Conservation (phyloP, 92 coral and sea anemone genomes). For the Zoanthus sansibaricus region DNA sequence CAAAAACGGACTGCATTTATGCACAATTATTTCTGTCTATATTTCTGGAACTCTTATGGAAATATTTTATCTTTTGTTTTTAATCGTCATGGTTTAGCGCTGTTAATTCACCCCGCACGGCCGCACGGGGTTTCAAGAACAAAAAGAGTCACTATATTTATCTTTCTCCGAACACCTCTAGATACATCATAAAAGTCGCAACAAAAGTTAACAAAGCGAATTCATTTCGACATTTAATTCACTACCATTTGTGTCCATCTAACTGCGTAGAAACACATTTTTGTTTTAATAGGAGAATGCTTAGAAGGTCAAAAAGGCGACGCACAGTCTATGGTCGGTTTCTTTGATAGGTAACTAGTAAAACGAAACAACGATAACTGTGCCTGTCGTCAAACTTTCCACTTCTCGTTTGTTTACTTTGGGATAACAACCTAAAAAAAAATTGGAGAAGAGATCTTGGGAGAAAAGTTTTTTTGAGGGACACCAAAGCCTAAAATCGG, state of each 20-base stretch:
- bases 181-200: not conserved
- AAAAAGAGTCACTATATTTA: not conserved
- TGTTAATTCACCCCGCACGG: constrained; percentile 43
- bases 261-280: constrained; percentile 66
- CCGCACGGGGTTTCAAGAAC: not conserved
- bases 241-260: constrained; percentile 66
- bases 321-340: constrained; percentile 95
- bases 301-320: constrained; percentile 99
- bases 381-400: constrained; percentile 39
- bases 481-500: constrained; percentile 53
- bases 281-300: constrained; percentile 91
- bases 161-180: not conserved
- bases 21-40: constrained; percentile 29
- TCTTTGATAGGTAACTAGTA: constrained; percentile 86
- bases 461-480: constrained; percentile 43
- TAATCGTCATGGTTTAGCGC: constrained; percentile 37
- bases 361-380: constrained; percentile 46
- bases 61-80: constrained; percentile 44
- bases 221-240: constrained; percentile 37
- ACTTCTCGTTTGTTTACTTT: constrained; percentile 73
- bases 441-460: constrained; percentile 35
- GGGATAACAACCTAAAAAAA: constrained; percentile 76
- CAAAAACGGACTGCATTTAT: constrained; percentile 32
- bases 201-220: constrained; percentile 44
- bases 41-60: constrained; percentile 38